phyloP scores from a whole-genome alignment of 2,113 vertebrate species.

The Nannospalax galili region DNA sequence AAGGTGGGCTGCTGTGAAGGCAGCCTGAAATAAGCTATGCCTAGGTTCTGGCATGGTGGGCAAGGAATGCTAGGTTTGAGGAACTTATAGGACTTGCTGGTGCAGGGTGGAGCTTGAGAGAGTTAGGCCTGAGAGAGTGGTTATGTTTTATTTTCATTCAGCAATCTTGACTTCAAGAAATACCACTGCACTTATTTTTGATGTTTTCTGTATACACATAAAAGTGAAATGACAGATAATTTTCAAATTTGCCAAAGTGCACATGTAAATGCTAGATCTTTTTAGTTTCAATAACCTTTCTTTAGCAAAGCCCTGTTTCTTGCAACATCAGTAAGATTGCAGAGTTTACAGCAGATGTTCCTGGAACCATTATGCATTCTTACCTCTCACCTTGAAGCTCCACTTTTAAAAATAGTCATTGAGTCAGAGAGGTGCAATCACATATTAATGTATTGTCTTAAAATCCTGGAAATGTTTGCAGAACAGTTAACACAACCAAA shows the following conservation, averaged over 20 bases:
- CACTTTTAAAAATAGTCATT: neutral
- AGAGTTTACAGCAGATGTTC: neutral
- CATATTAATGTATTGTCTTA: neutral
- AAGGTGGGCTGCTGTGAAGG: no score
- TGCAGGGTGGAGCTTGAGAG: no score
- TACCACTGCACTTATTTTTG: neutral
- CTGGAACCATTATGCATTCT: neutral
- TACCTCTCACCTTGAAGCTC: neutral
- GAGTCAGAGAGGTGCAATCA: neutral
- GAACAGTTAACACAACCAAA: slow-evolving; percentile 7
- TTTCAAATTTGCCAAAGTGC: neutral
- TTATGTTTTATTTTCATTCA: neutral
- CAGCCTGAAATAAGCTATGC: no score
- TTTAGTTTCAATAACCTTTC: neutral
- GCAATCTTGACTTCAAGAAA: neutral
- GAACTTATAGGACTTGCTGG: no score
- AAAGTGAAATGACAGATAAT: neutral
- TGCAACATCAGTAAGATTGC: neutral
- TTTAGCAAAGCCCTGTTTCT: neutral
- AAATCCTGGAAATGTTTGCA: neutral
- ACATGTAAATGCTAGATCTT: neutral
- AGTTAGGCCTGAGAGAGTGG: no score
- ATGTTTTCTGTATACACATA: neutral
- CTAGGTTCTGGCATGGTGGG: no score
- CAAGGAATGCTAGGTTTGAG: no score